phyloP scores from a whole-genome alignment of 37 sponge, comb jelly and placozoan species.

The Geodia barretti region DNA sequence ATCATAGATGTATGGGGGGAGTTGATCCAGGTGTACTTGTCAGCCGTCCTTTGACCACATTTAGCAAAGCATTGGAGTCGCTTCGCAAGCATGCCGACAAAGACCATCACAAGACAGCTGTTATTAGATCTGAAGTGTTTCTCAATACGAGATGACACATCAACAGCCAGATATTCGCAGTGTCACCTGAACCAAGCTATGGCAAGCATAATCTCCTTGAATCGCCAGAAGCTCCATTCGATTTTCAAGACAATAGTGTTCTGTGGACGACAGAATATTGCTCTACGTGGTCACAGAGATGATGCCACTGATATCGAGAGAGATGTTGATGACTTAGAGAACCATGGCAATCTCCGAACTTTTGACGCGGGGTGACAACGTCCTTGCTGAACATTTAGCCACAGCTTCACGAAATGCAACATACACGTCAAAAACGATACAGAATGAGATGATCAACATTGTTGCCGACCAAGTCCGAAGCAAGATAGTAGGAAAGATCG shows the following conservation, averaged over 20 bases:
- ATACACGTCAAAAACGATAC: slow-evolving; percentile 25
- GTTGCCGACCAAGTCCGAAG: slow-evolving; percentile 13
- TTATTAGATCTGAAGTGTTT: slow-evolving; percentile 12
- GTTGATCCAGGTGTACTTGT: slow-evolving; percentile 32
- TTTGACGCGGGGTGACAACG: not conserved
- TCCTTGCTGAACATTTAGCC: not conserved
- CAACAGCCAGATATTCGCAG: slow-evolving; percentile 21
- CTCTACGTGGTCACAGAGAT: slow-evolving; percentile 43
- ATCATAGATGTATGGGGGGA: no score
- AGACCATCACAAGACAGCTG: slow-evolving; percentile 14
- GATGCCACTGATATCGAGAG: slow-evolving; percentile 18
- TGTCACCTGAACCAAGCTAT: not conserved
- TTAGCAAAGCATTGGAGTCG: slow-evolving; percentile 33
- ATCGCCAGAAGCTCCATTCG: slow-evolving; percentile 39
- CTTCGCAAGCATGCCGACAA: slow-evolving; percentile 10
- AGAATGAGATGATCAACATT: slow-evolving; percentile 2
- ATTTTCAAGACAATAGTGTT: slow-evolving; percentile 43
- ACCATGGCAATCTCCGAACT: slow-evolving; percentile 2
- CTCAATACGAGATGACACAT: slow-evolving; percentile 17
- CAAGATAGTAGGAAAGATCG: not conserved
- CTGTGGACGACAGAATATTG: slow-evolving; percentile 40
- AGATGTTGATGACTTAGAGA: no score
- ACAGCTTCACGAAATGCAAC: slow-evolving; percentile 24
- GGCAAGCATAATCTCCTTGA: no score
- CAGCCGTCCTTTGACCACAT: slow-evolving; percentile 24